Evolutionary conservation across 2,113 vertebrate genomes (phyloP), one percentile per base, ranked within the genome.

Genomic region (Tinamus guttatus): DNA sequence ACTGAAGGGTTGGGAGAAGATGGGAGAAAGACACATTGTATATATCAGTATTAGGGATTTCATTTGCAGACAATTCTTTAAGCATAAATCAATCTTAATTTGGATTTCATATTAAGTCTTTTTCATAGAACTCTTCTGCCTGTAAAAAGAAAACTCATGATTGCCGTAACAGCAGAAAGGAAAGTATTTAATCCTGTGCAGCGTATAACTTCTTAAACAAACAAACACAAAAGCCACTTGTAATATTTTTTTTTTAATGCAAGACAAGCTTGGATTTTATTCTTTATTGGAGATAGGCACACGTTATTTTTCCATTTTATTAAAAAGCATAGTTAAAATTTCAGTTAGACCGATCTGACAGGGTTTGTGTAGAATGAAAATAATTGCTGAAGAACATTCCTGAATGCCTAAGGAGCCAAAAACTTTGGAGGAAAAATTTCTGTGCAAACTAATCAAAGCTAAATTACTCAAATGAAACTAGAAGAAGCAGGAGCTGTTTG

Each of bases 351-450:
- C 32, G 20, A 86, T 28, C 34, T 86, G 74, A 74, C 59, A 93
- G 69, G 18, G 54, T 73, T 81, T 76, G 56, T 36, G 51, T 4
- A 79, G 62, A 91, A 81, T 36, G 38, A 95, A 96, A 94, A 70
- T 40, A 86, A 68, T 54, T 58, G 73, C 81, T 95, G 43, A 60
- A 67, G 30, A 85, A 91, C 85, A 91, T 91, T 93, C 82, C 74
- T 95, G 69, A 87, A 96, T 84, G 38, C 54, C 62, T 94, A 84
- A 70, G 75, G 32, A 94, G 89, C 90, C 93, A 94, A 94, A 81
- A 91, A 32, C 41, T 85, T 28, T 52, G 15, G 49, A 65, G 56
- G 13, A 30, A 64, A 87, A 84, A n/a, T 76, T 18, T 7, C 47
- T 64, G 58, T 87, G 71, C 27, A 45, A 94, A 81, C 18, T 88